Percentiles rank a stretch among this genome's conserved stretches.
phyloP scores from a whole-genome alignment of 2,113 vertebrate genomes.

The Murina feae region DNA sequence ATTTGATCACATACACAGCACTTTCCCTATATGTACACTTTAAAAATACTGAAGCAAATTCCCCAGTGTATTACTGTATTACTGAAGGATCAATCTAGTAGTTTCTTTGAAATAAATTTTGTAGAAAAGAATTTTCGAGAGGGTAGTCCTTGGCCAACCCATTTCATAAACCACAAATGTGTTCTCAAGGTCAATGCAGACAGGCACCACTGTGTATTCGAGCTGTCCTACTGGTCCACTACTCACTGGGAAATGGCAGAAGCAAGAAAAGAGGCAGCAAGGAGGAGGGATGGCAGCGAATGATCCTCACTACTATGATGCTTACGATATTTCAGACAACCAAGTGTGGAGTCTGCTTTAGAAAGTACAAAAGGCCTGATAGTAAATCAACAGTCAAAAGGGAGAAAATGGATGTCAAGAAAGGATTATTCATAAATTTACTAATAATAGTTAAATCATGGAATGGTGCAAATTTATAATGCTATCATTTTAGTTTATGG shows the following conservation, averaged over 20 bases:
- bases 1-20: background rate
- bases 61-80: background rate
- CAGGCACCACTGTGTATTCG: background rate
- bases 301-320: background rate
- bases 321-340: background rate
- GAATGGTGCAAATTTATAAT: background rate
- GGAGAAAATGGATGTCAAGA: background rate
- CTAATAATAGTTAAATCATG: background rate
- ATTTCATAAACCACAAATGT: constrained; percentile 18
- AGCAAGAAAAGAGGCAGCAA: background rate
- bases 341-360: background rate
- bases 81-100: background rate
- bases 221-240: background rate
- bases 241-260: background rate
- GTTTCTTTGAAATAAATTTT: constrained; percentile 22
- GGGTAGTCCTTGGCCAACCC: background rate
- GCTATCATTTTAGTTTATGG: background rate
- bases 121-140: background rate
- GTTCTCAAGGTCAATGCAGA: background rate
- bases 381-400: background rate
- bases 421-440: background rate
- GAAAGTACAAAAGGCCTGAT: background rate
- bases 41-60: background rate
- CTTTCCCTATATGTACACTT: background rate
- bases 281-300: background rate